A percentile compares a stretch with the other conserved stretches of the same genome.
Evolutionary conservation across 53 echinoderm and acorn worm genomes (phyloP).

Genomic region (Hippasteria phrygiana): DNA sequence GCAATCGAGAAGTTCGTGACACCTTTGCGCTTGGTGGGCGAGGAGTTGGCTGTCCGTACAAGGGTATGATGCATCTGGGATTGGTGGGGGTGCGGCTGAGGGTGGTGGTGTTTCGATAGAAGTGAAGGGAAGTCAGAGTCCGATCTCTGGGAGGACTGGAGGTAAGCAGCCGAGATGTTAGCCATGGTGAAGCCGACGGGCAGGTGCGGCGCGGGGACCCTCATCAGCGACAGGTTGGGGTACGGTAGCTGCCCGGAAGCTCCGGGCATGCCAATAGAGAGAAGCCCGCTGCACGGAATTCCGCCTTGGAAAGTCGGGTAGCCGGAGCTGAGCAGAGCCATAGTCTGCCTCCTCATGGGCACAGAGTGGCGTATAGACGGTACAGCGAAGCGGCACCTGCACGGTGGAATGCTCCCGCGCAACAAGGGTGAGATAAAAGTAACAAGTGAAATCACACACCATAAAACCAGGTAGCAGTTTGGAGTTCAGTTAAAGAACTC

Average conservation of each 20-base stretch:
- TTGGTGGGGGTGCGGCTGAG: slow-evolving; percentile 23
- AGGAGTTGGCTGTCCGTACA: slow-evolving; percentile 9
- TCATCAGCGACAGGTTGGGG: slow-evolving; percentile 55
- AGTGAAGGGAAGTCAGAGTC: slow-evolving; percentile 46
- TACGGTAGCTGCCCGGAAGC: slow-evolving; percentile 23
- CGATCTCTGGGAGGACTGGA: slow-evolving; percentile 36
- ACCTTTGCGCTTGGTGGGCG: slow-evolving; percentile 64
- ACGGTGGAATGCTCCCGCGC: slow-evolving; percentile 9
- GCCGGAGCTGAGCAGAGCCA: slow-evolving; percentile 59
- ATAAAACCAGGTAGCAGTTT: no score
- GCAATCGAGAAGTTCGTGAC: slow-evolving; percentile 91
- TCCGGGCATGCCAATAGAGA: slow-evolving; percentile 32
- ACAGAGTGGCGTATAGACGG: slow-evolving; percentile 33
- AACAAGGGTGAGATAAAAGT: neutral
- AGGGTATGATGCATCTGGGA: slow-evolving; percentile 9
- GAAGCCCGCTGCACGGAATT: slow-evolving; percentile 40
- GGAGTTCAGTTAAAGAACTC: no score
- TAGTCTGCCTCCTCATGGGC: slow-evolving; percentile 57
- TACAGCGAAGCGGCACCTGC: slow-evolving; percentile 18
- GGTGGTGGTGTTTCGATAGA: slow-evolving; percentile 16
- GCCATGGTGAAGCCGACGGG: slow-evolving; percentile 47
- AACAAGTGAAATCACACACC: no score
- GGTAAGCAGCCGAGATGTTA: slow-evolving; percentile 51
- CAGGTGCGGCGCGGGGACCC: slow-evolving; percentile 46
- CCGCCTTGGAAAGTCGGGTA: slow-evolving; percentile 49